Evolutionary conservation across 64 coral and sea anemone genomes (phyloP).

Genomic region (Actinia tenebrosa): DNA sequence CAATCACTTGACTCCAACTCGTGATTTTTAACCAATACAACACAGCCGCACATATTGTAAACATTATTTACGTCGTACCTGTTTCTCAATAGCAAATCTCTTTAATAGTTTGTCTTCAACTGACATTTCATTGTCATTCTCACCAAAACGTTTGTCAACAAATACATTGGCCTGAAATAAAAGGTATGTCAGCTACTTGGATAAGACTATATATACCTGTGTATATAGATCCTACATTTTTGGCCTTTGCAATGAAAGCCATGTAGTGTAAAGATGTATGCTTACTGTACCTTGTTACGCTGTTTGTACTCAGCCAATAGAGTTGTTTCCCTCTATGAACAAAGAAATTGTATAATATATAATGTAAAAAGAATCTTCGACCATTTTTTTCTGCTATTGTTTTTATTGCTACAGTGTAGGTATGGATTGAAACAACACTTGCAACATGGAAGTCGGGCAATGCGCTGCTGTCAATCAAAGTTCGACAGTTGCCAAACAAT

Average conservation of each 20-base stretch:
- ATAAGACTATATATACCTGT: background rate
- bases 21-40: no score
- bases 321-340: constrained; percentile 71
- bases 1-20: no score
- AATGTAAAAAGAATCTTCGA: no score
- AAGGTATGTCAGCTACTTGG: background rate
- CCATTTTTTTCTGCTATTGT: no score
- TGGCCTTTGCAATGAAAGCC: no score
- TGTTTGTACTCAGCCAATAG: constrained; percentile 84
- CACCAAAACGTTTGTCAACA: constrained; percentile 94
- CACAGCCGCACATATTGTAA: no score
- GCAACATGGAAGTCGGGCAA: no score
- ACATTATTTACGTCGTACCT: constrained; percentile 33
- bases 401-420: no score
- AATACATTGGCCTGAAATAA: constrained; percentile 81
- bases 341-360: background rate
- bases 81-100: constrained; percentile 93
- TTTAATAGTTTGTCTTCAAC: constrained; percentile 96
- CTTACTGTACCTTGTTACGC: constrained; percentile 64
- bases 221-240: no score
- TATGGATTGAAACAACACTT: no score
- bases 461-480: no score
- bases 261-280: background rate
- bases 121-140: constrained; percentile 89
- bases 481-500: no score